These are phyloP conservation scores for Lutraria lutraria DNA, from an alignment of 2,888 invertebrate species.

Conservation along the genomic window DNA sequence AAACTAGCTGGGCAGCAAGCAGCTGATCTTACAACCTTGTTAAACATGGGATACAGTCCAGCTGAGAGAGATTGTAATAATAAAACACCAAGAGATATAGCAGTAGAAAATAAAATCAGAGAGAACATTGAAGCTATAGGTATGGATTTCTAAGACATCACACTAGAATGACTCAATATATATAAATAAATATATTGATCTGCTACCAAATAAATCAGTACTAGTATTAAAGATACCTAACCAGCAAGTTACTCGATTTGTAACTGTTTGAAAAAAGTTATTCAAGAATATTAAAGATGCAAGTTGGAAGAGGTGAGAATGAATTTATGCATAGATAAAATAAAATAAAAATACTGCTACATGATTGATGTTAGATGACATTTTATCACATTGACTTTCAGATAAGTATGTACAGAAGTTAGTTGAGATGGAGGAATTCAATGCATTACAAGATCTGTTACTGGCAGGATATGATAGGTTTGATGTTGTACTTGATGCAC, in stretches of 20 bases:
- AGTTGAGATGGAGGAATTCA: constrained; percentile 77
- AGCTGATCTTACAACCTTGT: constrained; percentile 75
- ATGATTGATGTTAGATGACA: no score
- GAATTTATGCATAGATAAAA: no score
- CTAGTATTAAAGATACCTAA: no score
- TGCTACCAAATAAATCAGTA: no score
- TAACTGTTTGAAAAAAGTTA: no score
- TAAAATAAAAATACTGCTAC: no score
- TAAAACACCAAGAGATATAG: constrained; percentile 81
- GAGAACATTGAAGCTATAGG: constrained; percentile 81
- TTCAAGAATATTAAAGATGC: no score
- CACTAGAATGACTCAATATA: not conserved
- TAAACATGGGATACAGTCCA: constrained; percentile 78
- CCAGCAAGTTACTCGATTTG: no score
- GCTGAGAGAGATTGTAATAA: constrained; percentile 78
- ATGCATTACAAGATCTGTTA: constrained; percentile 73
- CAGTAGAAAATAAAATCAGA: constrained; percentile 71
- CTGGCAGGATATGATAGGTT: constrained; percentile 79
- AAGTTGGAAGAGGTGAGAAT: no score
- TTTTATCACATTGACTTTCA: constrained; percentile 54
- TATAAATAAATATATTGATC: no score
- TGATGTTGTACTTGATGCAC: constrained; percentile 69
- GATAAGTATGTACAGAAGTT: constrained; percentile 77
- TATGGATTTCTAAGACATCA: constrained; percentile 46
- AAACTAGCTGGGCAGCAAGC: constrained; percentile 76